Base-by-base conservation (phyloP, 2,888 invertebrate genomes). In the Salpingus planirostris region DNA sequence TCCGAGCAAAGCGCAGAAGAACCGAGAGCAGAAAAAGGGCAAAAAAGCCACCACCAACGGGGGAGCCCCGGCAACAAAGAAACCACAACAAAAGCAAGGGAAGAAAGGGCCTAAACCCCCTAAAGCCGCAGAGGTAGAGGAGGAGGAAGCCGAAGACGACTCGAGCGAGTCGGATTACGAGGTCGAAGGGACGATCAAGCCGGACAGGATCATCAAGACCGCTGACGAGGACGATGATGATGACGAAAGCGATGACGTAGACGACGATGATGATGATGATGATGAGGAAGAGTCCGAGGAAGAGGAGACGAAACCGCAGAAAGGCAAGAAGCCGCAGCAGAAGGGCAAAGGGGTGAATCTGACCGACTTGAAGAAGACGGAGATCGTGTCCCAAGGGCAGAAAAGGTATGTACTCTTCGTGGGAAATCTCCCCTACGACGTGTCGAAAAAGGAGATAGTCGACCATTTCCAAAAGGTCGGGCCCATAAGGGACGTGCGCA, bases 381-480 rank as follows among this genome's bases (percentile, higher is more conserved):
- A 8, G 18, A 18, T 6, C 18, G 8, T 8, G 8, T 18, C 8
- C 5, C 5, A 18, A 18, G n/a, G n/a, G n/a, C 44, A 50, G 28
- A 43, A 43, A 15, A 50, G 64, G 52, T 67, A 58, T 32, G 62
- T 66, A 21, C 47, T 69, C 5, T 69, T 66, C 40, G 62, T 68
- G 24, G 66, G 67, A 29, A 70, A 70, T 43, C 38, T 70, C 24
- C 58, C 68, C 3, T 67, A 50, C 36, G 55, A 56, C 21, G 46
- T 55, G 2, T 64, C 57, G 4, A 46, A 45, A 21, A 56, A 64
- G 8, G 66, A 67, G 26, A 29, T 70, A 10, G 52, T 49, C 13
- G 56, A 62, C 13, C 68, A 70, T 46, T 70, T 70, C 31, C 52
- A 59, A 2, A 67, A 65, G 49, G 62, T 55, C n/a, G 58, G 61